A percentile compares a stretch with the other conserved stretches of the same genome.
phyloP scores from a whole-genome alignment of 2,888 invertebrate species.

The Theretra japonica region DNA sequence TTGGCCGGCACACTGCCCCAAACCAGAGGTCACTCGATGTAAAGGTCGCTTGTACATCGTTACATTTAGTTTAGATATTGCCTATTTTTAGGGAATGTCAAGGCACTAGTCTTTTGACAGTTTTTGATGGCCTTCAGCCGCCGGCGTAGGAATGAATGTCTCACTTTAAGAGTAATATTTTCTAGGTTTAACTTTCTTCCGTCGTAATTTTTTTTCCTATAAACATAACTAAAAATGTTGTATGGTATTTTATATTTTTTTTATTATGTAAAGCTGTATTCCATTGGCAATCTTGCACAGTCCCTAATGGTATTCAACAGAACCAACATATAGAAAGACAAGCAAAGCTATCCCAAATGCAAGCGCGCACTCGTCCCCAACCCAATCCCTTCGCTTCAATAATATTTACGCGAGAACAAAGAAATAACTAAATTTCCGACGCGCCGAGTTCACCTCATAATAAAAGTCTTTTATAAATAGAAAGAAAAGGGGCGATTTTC shows the following conservation, averaged over 20 bases:
- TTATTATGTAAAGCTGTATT: too few relatives aligned
- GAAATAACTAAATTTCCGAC: conserved; percentile 39
- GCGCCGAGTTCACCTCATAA: conserved; percentile 36
- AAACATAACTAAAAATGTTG: too few relatives aligned
- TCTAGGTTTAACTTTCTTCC: too few relatives aligned
- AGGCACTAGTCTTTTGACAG: too few relatives aligned
- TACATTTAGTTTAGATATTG: background rate
- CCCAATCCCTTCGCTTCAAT: background rate
- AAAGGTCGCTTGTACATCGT: conserved; percentile 25
- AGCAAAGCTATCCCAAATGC: background rate
- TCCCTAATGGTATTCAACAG: background rate
- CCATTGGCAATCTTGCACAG: background rate
- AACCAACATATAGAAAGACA: background rate
- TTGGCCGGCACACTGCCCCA: conserved; percentile 42
- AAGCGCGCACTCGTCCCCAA: background rate
- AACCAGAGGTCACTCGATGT: conserved; percentile 31
- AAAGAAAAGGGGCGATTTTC: conserved; percentile 32
- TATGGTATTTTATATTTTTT: too few relatives aligned
- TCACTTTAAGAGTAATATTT: too few relatives aligned
- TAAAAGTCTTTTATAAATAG: conserved; percentile 36
- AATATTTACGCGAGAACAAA: conserved; percentile 30
- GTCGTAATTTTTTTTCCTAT: too few relatives aligned
- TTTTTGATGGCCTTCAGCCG: background rate
- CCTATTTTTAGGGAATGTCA: too few relatives aligned
- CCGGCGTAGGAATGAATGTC: background rate